Conservation (phyloP, 2,888 invertebrate genomes). For the Morinoia aosen region DNA sequence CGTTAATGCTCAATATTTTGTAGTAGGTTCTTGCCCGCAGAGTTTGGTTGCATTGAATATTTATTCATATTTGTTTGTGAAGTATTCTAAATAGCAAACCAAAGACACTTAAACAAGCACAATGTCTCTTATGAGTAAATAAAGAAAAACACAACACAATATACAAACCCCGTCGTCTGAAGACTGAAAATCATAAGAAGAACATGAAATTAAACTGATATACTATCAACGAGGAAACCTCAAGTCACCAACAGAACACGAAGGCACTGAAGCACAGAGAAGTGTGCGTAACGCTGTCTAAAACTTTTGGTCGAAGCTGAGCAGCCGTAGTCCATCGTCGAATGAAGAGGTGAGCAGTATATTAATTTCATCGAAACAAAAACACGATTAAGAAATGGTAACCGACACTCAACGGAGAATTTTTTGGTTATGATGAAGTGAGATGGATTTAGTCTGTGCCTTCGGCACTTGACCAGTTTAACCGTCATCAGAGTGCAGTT, state of each 20-base stretch:
- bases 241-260: background rate
- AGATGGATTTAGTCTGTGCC: background rate
- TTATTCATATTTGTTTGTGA: background rate
- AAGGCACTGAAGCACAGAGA: background rate
- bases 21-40: background rate
- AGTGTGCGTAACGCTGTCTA: background rate
- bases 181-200: slow-evolving; percentile 25
- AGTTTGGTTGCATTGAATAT: background rate
- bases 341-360: background rate
- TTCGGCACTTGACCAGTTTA: background rate
- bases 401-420: background rate
- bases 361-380: background rate
- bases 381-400: background rate
- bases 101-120: slow-evolving; percentile 28
- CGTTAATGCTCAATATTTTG: background rate
- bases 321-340: background rate
- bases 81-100: background rate
- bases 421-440: background rate
- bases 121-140: background rate
- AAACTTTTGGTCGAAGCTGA: background rate
- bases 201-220: slow-evolving; percentile 10
- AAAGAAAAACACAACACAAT: slow-evolving; percentile 23
- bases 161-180: slow-evolving; percentile 40
- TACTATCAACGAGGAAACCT: background rate
- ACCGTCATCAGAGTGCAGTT: too few species aligned